Percentiles rank a stretch among this genome's conserved stretches.
phyloP scores from a whole-genome alignment of 1,140 invertebrate species.

The Hirudo medicinalis region DNA sequence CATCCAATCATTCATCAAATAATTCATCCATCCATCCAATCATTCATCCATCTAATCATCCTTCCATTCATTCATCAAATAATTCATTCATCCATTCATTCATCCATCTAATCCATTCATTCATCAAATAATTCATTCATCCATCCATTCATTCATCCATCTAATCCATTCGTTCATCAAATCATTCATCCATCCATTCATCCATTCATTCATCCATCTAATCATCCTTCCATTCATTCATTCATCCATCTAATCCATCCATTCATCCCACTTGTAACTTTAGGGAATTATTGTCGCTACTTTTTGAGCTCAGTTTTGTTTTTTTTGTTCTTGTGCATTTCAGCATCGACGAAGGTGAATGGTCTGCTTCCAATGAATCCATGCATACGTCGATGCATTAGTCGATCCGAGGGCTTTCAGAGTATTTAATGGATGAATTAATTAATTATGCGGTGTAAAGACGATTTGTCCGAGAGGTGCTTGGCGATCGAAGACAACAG shows the following conservation, averaged over 20 bases:
- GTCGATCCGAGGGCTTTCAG: too few species aligned
- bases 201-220: background rate
- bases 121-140: background rate
- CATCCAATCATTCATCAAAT: background rate
- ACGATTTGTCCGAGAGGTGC: too few species aligned
- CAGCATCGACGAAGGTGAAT: too few species aligned
- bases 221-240: background rate
- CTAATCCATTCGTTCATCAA: background rate
- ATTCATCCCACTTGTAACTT: background rate
- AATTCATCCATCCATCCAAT: background rate
- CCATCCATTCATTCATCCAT: background rate
- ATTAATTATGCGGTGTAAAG: too few species aligned
- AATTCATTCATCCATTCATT: constrained; percentile 3
- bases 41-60: background rate
- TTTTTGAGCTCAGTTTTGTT: too few species aligned
- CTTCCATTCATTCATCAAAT: background rate
- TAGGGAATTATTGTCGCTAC: too few species aligned
- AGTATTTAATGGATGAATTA: too few species aligned
- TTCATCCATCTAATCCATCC: too few species aligned
- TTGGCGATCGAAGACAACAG: too few species aligned
- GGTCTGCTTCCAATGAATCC: too few species aligned
- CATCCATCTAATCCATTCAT: background rate
- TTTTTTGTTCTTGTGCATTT: too few species aligned
- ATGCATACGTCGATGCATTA: too few species aligned
- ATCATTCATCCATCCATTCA: background rate